Conservation (phyloP, 2,888 invertebrate genomes). For the Cartodere bifasciata region DNA sequence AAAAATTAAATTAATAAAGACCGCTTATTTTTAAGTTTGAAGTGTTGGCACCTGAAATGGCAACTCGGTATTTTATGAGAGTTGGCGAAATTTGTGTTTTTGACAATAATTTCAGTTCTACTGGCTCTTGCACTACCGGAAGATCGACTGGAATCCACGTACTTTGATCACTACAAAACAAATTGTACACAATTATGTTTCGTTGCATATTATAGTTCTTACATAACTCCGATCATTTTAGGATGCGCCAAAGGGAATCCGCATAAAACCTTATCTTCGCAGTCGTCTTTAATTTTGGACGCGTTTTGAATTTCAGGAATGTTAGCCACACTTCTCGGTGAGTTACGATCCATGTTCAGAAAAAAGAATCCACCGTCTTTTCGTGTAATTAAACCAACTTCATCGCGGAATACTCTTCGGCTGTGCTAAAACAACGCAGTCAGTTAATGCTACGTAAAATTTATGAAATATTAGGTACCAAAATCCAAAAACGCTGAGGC, state of each 20-base stretch:
- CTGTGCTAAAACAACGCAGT: neutral
- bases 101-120: constrained; percentile 20
- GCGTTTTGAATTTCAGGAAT: neutral
- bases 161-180: constrained; percentile 23
- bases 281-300: neutral
- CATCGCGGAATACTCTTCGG: neutral
- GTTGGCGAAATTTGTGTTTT: constrained; percentile 29
- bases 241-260: neutral
- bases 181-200: constrained; percentile 3
- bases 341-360: neutral
- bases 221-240: neutral
- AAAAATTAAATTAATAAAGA: constrained; percentile 9
- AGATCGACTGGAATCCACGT: constrained; percentile 29
- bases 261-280: neutral
- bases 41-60: constrained; percentile 34
- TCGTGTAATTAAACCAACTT: neutral
- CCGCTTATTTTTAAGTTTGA: neutral
- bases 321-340: neutral
- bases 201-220: too few species aligned
- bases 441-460: too few species aligned
- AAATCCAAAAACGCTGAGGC: constrained; percentile 64
- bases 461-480: too few species aligned
- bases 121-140: constrained; percentile 23
- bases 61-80: constrained; percentile 35
- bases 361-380: neutral